Evolutionary conservation across 2,797 vertebrate genomes (phyloP).

Genomic region (Sebastolobus alascanus): DNA sequence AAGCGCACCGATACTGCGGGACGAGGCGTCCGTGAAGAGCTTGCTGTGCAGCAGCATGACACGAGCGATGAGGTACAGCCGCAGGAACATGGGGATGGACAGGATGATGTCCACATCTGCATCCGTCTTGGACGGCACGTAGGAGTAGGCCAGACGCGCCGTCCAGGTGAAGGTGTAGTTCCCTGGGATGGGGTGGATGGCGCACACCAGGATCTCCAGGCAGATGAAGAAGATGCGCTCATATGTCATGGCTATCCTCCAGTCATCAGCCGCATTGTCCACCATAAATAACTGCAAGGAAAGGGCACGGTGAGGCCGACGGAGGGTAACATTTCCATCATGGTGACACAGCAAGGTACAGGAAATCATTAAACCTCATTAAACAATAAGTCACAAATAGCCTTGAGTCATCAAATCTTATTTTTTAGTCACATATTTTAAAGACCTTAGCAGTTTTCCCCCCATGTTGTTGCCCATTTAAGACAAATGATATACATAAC

Average conservation of each 20-base stretch:
- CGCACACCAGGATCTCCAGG: conserved; percentile 99
- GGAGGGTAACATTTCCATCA: conserved; percentile 63
- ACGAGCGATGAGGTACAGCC: conserved; percentile 98
- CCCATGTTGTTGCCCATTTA: neutral
- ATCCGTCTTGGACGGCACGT: conserved; percentile 94
- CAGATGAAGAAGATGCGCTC: conserved; percentile 99
- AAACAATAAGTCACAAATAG: conserved; percentile 61
- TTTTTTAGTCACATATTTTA: conserved; percentile 29
- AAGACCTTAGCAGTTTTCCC: neutral
- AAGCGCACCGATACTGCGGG: conserved; percentile 98
- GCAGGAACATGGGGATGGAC: conserved; percentile 99
- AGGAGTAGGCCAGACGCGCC: conserved; percentile 97
- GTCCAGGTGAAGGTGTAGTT: conserved; percentile 99
- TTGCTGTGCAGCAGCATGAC: conserved; percentile 99
- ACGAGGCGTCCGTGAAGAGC: conserved; percentile 99
- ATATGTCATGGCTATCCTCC: conserved; percentile 99
- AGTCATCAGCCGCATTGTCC: conserved; percentile 99
- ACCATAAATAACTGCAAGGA: conserved; percentile 97
- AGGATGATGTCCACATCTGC: conserved; percentile 99
- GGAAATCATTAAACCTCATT: conserved; percentile 68
- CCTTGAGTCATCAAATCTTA: conserved; percentile 47
- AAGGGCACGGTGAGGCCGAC: conserved; percentile 39
- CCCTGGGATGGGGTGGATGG: conserved; percentile 99
- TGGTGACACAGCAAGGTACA: conserved; percentile 49
- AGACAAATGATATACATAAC: conserved; percentile 7